Conservation (phyloP, 92 coral and sea anemone species). For the Ricordea florida region DNA sequence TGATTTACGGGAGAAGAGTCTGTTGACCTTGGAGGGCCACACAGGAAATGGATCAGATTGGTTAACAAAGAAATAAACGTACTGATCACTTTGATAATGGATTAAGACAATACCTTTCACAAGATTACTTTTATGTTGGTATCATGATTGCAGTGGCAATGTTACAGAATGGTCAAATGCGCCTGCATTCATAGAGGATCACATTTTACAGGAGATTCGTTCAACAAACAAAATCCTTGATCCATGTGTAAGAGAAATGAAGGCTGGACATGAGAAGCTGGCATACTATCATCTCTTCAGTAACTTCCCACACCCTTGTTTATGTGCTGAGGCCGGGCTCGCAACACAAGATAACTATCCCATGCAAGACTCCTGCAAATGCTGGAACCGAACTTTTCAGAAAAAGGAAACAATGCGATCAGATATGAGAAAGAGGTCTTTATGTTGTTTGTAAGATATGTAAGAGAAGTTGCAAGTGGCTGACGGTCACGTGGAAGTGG, state of each 20-base stretch:
- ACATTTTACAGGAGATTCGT: slow-evolving; percentile 43
- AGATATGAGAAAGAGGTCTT: slow-evolving; percentile 58
- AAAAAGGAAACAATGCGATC: slow-evolving; percentile 45
- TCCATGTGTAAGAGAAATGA: slow-evolving; percentile 47
- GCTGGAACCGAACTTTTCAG: slow-evolving; percentile 61
- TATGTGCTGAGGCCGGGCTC: slow-evolving; percentile 51
- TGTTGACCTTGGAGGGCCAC: slow-evolving; percentile 64
- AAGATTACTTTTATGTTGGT: slow-evolving; percentile 44
- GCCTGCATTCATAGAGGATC: slow-evolving; percentile 37
- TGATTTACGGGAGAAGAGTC: slow-evolving; percentile 71
- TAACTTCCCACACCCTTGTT: slow-evolving; percentile 50
- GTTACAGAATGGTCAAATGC: slow-evolving; percentile 9
- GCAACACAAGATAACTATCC: slow-evolving; percentile 42
- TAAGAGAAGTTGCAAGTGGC: slow-evolving; percentile 64
- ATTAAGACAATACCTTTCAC: slow-evolving; percentile 33
- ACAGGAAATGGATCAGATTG: slow-evolving; percentile 55
- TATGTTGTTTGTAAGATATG: slow-evolving; percentile 58
- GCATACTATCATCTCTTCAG: slow-evolving; percentile 51
- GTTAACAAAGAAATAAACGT: slow-evolving; percentile 43
- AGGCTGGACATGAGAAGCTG: slow-evolving; percentile 54
- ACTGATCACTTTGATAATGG: slow-evolving; percentile 52
- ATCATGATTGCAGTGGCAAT: slow-evolving; percentile 47
- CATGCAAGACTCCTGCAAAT: slow-evolving; percentile 45
- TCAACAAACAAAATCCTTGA: slow-evolving; percentile 20
- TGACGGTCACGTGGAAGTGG: slow-evolving; percentile 37